Base-by-base conservation (phyloP, 2,797 vertebrate genomes). In the Sebastes alutus region DNA sequence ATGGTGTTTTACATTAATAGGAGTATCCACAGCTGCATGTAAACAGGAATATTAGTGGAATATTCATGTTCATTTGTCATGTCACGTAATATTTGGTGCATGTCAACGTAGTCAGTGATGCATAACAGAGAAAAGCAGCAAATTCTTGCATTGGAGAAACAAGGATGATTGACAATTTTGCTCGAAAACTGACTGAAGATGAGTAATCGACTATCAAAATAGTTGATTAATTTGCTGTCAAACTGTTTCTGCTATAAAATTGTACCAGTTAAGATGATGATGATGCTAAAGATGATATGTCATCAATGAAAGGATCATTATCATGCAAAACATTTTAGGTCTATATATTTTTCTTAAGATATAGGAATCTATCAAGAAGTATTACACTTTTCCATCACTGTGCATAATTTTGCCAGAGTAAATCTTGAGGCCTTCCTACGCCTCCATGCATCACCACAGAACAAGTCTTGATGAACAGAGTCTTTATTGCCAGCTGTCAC, bases 401-500 rank as follows among this genome's bases (percentile, higher is more conserved):
- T 66, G 32, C 58, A 60, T 68, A 68, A 82, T 72, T 86, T 33
- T 78, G 30, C 62, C 70, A 56, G 56, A 62, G 71, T 5, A 63
- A 68, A 75, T 85, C 77, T 63, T 74, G n/a, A 38, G 35, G 66
- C 79, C 9, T 72, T 76, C 30, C 8, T 14, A 25, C 30, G 29
- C 86, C 80, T 78, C 80, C 62, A 20, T 79, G 75, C 75, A 65
- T 65, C 82, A 75, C 65, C 58, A 68, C 75, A 69, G 68, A 64
- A 76, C 49, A 62, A 25, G 70, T 77, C 75, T 42, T 77, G 75
- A 83, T 86, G 77, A 75, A 82, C 66, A 30, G 18, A 72, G 38
- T 49, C 76, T 77, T 84, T 84, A 81, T 83, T 84, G 78, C 85
- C 84, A 83, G 83, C 84, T 88, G 89, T 86, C 90, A 79, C 69